These are phyloP conservation scores for Zaprionus davidi DNA, from an alignment of 1,140 invertebrate genomes.

Conservation along the genomic window DNA sequence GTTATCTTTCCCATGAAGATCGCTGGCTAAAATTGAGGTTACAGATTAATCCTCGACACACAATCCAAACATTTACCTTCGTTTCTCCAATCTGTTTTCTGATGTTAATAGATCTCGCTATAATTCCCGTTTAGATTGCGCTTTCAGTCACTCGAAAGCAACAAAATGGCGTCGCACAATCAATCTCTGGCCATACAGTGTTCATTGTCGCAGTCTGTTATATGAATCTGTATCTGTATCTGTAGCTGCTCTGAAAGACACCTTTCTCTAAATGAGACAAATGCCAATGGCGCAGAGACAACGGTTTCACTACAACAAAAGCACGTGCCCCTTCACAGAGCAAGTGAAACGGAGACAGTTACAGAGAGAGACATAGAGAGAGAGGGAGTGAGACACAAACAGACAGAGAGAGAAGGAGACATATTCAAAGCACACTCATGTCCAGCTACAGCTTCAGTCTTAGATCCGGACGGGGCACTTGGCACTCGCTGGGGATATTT, in stretches of 20 bases:
- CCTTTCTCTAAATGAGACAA: constrained; percentile 69
- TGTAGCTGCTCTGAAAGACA: constrained; percentile 53
- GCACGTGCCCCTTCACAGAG: constrained; percentile 75
- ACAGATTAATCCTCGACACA: constrained; percentile 10
- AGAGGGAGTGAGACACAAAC: constrained; percentile 28
- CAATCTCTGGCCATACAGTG: constrained; percentile 59
- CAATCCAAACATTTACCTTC: constrained; percentile 30
- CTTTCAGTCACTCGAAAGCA: constrained; percentile 25
- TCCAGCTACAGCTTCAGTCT: constrained; percentile 21
- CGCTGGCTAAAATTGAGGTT: constrained; percentile 9
- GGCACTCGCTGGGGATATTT: constrained; percentile 43
- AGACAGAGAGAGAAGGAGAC: constrained; percentile 32
- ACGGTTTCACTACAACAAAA: constrained; percentile 77
- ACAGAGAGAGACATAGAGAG: constrained; percentile 44
- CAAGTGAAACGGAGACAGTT: constrained; percentile 39
- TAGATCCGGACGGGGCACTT: constrained; percentile 32
- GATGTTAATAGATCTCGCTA: constrained; percentile 26
- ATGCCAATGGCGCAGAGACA: constrained; percentile 53
- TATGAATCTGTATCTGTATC: constrained; percentile 12
- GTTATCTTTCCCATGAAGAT: background rate
- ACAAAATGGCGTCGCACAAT: constrained; percentile 70
- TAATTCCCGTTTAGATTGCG: constrained; percentile 17
- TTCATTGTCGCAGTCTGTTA: constrained; percentile 65
- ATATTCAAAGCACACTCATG: constrained; percentile 14
- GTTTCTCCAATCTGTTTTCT: constrained; percentile 11